Conservation (phyloP, 2,888 invertebrate genomes). For the Monochamus alternatus region DNA sequence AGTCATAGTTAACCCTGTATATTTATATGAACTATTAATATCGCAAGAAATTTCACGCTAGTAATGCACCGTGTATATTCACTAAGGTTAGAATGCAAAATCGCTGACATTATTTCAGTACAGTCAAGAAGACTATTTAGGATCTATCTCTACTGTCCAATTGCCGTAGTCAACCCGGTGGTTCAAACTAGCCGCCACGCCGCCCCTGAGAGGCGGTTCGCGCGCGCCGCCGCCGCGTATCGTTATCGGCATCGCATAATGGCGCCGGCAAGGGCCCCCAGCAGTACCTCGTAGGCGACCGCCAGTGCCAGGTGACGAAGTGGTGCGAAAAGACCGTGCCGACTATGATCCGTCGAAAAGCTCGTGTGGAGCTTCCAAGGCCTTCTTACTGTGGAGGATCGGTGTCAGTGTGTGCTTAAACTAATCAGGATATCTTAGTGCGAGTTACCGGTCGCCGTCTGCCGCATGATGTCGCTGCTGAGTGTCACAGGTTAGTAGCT, state of each 20-base stretch:
- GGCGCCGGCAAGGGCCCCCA: slow-evolving; percentile 31
- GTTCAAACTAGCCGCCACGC: slow-evolving; percentile 28
- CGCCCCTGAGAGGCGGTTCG: slow-evolving; percentile 16
- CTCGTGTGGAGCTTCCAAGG: slow-evolving; percentile 26
- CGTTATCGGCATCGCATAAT: slow-evolving; percentile 26
- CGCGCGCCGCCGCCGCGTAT: slow-evolving; percentile 22
- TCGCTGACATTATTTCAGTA: no score
- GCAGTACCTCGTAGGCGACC: slow-evolving; percentile 30
- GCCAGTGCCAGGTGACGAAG: slow-evolving; percentile 34
- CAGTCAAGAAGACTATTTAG: no score
- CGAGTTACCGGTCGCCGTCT: neutral
- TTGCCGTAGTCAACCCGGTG: neutral
- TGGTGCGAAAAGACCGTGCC: slow-evolving; percentile 27
- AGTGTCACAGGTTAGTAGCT: slow-evolving; percentile 32
- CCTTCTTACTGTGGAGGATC: slow-evolving; percentile 22
- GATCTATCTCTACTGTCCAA: no score
- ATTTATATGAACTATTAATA: no score
- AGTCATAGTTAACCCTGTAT: no score
- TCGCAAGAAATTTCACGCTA: no score
- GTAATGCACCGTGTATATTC: no score
- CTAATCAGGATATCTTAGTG: slow-evolving; percentile 32
- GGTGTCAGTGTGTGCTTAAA: slow-evolving; percentile 34
- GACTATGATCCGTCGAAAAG: slow-evolving; percentile 30
- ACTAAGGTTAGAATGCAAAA: no score
- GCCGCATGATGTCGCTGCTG: slow-evolving; percentile 37